Evolutionary conservation across 2,797 vertebrate genomes (phyloP).

Genomic region (Darevskia mixta): DNA sequence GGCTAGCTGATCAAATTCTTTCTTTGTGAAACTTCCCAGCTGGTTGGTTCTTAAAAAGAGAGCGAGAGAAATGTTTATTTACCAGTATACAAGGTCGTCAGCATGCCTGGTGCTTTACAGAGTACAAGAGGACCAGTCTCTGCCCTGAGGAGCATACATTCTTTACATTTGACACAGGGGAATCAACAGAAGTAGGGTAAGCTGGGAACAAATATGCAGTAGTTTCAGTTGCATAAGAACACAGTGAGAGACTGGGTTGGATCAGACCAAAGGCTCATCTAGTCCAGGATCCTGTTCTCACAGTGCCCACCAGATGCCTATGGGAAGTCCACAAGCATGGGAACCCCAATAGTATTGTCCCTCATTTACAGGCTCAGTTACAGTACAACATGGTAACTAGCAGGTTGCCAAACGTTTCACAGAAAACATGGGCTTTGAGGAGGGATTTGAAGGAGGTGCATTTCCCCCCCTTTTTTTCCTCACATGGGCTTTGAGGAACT

Average conservation of each 20-base stretch:
- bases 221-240: background rate
- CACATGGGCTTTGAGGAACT: background rate
- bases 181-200: background rate
- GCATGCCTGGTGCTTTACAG: background rate
- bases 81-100: background rate
- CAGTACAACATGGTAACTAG: background rate
- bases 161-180: background rate
- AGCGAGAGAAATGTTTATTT: constrained; percentile 26
- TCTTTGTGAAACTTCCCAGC: constrained; percentile 89
- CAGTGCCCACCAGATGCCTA: too few species aligned
- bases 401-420: background rate
- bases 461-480: background rate
- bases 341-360: too few species aligned
- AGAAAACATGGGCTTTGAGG: background rate
- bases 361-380: background rate
- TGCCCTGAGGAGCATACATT: background rate
- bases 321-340: too few species aligned
- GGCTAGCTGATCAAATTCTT: constrained; percentile 92
- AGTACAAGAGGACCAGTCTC: background rate
- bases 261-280: too few species aligned
- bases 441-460: background rate
- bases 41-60: constrained; percentile 82
- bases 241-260: too few species aligned
- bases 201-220: background rate
- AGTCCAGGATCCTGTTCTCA: too few species aligned